Percentiles rank a stretch among this genome's conserved stretches.
Conservation (phyloP, 2,888 invertebrate genomes). For the Pristionchus exspectatus region DNA sequence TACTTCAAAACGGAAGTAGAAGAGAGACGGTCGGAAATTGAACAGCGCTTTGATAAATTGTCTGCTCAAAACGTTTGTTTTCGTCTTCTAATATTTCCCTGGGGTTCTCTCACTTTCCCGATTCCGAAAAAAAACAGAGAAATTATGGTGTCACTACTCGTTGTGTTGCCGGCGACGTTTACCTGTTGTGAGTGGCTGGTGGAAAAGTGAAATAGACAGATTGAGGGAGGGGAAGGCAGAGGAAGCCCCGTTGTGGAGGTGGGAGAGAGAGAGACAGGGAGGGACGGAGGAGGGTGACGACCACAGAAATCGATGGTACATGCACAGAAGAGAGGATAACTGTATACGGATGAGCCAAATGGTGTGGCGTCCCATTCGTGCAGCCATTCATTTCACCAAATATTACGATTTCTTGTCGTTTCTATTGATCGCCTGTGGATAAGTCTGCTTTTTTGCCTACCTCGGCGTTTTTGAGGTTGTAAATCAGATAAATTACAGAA, state of each 20-base stretch:
- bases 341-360: background rate
- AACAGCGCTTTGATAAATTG: background rate
- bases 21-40: background rate
- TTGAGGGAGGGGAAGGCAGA: background rate
- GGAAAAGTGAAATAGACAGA: constrained; percentile 6
- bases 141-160: background rate
- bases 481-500: background rate
- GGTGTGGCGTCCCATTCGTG: background rate
- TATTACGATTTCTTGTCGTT: background rate
- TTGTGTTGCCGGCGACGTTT: background rate
- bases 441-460: background rate
- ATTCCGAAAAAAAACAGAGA: background rate
- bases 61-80: background rate
- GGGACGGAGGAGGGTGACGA: constrained; percentile 33
- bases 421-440: background rate
- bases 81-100: background rate
- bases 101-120: background rate
- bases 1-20: background rate
- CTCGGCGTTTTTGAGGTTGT: background rate
- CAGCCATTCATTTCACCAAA: background rate
- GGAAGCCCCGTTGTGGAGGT: background rate
- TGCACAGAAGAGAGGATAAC: background rate
- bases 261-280: constrained; percentile 23
- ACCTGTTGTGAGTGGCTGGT: background rate
- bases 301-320: constrained; percentile 38